Base-by-base conservation (phyloP, 2,888 invertebrate species). In the Drosophila pseudotakahashii region DNA sequence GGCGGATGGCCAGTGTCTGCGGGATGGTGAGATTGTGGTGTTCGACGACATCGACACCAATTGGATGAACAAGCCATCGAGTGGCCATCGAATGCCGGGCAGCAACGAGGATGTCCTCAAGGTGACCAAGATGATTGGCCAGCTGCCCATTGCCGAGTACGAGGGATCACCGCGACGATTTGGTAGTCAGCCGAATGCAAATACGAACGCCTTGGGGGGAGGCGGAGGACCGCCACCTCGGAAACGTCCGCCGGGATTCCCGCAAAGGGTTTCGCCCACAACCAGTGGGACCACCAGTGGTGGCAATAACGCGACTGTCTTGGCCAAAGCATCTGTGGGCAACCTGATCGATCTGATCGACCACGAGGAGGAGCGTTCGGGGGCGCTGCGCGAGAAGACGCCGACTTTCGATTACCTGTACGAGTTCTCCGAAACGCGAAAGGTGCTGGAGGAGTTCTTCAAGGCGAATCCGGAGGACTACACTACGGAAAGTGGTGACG, bases 371-470 rank as follows among this genome's bases (percentile, higher is more conserved):
- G 54, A 51, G 13, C 14, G 9, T n/a, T 42, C 58, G 63, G 45
- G 45, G n/a, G 13, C 45, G 45, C 45, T 26, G 3, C 76, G 81
- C 41, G 76, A 88, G 10, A 90, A 88, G 63, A 93, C 93, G 34
- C 93, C 95, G 16, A 96, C 97, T 3, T 97, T 97, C 91, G 97
- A 97, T 93, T 97, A 97, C 92, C 92, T 97, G 74, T 97, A 97
- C 92, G 98, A 98, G 92, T 97, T 97, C 92, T 97, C 97, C 0
- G 97, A 98, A 92, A 98, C 98, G 26, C 94, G 97, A 77, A 97
- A 97, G 93, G 97, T 98, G 50, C 93, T 98, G 45, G 97, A 98
- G 90, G 97, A 98, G 92, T 98, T 98, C 93, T 98, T 97, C 93
- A 95, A 96, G 90, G 96, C 96, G 87, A 94, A 94, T 88, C 94